Evolutionary conservation across 2,113 vertebrate genomes (phyloP).

Genomic region (Oncorhynchus mykiss): DNA sequence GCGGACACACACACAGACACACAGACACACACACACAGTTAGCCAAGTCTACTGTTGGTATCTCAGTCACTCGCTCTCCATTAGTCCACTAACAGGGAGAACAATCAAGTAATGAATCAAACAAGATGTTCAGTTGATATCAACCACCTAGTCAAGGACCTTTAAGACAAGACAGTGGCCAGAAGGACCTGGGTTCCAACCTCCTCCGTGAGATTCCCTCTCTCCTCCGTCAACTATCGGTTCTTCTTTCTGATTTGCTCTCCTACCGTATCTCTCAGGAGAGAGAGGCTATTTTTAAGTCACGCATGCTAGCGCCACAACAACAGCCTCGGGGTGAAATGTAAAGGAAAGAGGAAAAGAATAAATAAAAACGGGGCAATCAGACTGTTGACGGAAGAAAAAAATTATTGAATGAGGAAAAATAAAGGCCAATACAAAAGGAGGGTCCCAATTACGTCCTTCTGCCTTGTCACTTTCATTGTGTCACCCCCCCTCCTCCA

Average conservation of each 20-base stretch:
- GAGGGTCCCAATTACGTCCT: constrained; percentile 4
- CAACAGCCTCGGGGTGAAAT: neutral
- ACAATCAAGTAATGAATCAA: neutral
- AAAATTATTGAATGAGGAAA: neutral
- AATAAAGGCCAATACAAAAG: neutral
- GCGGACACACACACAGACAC: neutral
- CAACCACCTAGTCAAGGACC: neutral
- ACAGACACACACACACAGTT: neutral
- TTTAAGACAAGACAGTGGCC: neutral
- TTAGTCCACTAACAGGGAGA: neutral
- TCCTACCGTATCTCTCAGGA: neutral
- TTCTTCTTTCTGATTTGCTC: neutral
- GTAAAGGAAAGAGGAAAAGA: neutral
- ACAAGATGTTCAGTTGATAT: neutral
- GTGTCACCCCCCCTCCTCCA: neutral
- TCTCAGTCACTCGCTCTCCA: neutral
- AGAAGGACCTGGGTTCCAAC: neutral
- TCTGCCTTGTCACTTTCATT: neutral
- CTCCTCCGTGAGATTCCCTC: neutral
- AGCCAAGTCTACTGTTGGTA: neutral
- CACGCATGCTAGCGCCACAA: neutral
- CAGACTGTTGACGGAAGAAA: neutral
- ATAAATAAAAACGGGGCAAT: neutral
- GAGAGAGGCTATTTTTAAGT: constrained; percentile 2
- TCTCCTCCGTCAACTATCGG: neutral